Evolutionary conservation across 2,113 vertebrate genomes (phyloP).

Genomic region (Picathartes gymnocephalus): DNA sequence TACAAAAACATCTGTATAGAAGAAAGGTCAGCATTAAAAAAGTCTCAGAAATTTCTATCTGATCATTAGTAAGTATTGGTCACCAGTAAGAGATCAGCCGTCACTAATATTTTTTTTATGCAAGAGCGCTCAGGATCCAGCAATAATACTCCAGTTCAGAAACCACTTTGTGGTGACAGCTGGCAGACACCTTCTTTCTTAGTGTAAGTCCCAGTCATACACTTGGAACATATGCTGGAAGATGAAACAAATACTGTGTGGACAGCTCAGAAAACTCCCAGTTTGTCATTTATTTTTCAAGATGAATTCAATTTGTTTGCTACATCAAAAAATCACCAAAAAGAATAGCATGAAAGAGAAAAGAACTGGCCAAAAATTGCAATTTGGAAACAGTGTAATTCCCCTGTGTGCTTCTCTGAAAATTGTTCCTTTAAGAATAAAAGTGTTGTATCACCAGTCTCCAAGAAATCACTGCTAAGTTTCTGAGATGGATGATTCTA

Average conservation of each 20-base stretch:
- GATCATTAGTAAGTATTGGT: not conserved
- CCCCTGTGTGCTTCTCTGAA: not conserved
- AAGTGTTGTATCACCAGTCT: not conserved
- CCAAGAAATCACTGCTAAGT: not conserved
- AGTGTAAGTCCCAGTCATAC: not conserved
- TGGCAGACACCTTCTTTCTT: not conserved
- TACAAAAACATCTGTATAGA: not conserved
- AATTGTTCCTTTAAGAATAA: not conserved
- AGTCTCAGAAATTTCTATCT: not conserved
- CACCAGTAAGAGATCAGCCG: not conserved
- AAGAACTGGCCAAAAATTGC: slow-evolving; percentile 14
- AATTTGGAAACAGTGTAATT: not conserved
- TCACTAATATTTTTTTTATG: not conserved
- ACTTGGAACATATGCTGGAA: not conserved
- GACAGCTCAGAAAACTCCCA: not conserved
- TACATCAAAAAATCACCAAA: slow-evolving; percentile 18
- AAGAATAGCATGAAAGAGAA: slow-evolving; percentile 17
- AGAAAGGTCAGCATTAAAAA: not conserved
- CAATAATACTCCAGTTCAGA: not conserved
- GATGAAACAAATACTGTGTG: not conserved
- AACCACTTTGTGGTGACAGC: not conserved
- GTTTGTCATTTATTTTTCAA: slow-evolving; percentile 25
- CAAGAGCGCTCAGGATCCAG: not conserved
- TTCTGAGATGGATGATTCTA: not conserved
- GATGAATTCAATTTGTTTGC: slow-evolving; percentile 31